Evolutionary conservation across 2,888 invertebrate genomes (phyloP).

Genomic region (Chymomyza caudatula): DNA sequence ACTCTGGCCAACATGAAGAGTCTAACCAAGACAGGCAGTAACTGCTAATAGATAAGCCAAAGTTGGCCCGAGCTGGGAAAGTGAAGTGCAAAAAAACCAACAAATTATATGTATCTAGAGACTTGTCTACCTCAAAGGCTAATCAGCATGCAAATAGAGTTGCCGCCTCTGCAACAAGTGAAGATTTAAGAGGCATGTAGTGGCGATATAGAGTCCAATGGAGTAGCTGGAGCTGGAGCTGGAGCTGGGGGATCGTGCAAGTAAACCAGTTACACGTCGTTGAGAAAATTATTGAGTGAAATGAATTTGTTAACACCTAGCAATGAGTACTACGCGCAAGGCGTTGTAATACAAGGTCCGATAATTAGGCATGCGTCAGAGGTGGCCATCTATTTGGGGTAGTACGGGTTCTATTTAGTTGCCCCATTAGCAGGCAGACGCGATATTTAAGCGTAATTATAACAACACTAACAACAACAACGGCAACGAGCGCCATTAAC

Average conservation of each 20-base stretch:
- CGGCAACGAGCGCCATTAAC: conserved; percentile 6
- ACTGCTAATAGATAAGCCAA: conserved; percentile 45
- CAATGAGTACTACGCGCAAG: conserved; percentile 49
- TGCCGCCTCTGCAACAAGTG: conserved; percentile 55
- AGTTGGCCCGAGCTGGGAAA: conserved; percentile 7
- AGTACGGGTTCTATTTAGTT: conserved; percentile 38
- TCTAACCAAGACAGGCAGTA: conserved; percentile 23
- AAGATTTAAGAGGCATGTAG: conserved; percentile 63
- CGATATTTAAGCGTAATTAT: conserved; percentile 67
- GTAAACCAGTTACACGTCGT: conserved; percentile 66
- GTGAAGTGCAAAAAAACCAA: conserved; percentile 38
- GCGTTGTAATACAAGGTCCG: conserved; percentile 36
- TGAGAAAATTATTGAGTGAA: conserved; percentile 60
- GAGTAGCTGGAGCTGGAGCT: conserved; percentile 4
- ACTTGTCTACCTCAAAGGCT: conserved; percentile 59
- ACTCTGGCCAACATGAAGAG: conserved; percentile 4
- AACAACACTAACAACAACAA: conserved; percentile 3
- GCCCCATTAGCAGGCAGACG: conserved; percentile 57
- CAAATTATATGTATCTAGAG: conserved; percentile 32
- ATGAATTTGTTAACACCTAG: conserved; percentile 73
- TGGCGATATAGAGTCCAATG: conserved; percentile 45
- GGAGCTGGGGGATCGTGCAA: conserved; percentile 15
- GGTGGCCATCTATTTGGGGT: conserved; percentile 6
- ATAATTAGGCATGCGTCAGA: conserved; percentile 64
- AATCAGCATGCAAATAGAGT: conserved; percentile 74